A percentile compares a stretch with the other conserved stretches of the same genome.
phyloP scores from a whole-genome alignment of 2,797 vertebrate genomes.

The Capromys pilorides region DNA sequence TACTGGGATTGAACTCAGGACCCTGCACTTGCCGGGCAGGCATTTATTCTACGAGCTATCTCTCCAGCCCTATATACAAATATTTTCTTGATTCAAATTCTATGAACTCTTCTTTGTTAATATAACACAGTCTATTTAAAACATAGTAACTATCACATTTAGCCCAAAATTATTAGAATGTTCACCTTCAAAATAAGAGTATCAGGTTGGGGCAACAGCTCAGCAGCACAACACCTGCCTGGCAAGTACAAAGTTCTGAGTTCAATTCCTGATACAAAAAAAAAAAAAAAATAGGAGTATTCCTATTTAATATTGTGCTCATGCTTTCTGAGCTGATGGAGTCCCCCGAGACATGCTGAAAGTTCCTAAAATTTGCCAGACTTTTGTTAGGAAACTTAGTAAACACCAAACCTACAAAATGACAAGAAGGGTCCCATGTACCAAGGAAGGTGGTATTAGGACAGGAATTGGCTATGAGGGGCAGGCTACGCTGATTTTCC shows the following conservation, averaged over 20 bases:
- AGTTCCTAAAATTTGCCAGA: not conserved
- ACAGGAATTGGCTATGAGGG: not conserved
- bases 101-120: slow-evolving; percentile 30
- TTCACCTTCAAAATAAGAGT: not conserved
- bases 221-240: too few species aligned
- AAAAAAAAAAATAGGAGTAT: not conserved
- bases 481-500: not conserved
- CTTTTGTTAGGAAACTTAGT: not conserved
- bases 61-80: too few species aligned
- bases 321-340: not conserved
- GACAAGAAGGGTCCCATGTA: not conserved
- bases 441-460: not conserved
- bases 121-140: not conserved
- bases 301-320: not conserved
- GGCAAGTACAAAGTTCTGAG: too few species aligned
- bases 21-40: too few species aligned
- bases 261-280: too few species aligned
- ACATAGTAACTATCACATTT: not conserved
- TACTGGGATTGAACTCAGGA: not conserved
- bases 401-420: too few species aligned
- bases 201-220: too few species aligned
- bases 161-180: not conserved
- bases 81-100: slow-evolving; percentile 37
- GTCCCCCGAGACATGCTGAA: too few species aligned
- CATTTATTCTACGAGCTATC: too few species aligned